Evolutionary conservation across 1,140 invertebrate genomes (phyloP).

Genomic region (Apocrypta bakeri): DNA sequence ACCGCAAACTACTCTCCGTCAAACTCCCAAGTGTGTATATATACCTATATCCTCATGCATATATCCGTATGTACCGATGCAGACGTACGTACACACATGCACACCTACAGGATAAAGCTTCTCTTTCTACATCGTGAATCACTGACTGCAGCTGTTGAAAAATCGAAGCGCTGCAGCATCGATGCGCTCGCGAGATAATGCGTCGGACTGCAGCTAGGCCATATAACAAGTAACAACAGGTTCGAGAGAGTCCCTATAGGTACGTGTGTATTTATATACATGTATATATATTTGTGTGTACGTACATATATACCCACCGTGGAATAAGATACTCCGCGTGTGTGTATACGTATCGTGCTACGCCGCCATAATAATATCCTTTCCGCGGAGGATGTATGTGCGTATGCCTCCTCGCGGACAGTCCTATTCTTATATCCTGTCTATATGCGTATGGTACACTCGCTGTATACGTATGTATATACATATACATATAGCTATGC

Average conservation of each 20-base stretch:
- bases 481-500: too few species aligned
- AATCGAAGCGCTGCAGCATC: conserved; percentile 7
- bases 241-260: background rate
- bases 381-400: background rate
- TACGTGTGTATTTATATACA: too few species aligned
- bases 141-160: conserved; percentile 24
- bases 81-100: background rate
- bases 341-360: background rate
- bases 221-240: conserved; percentile 32
- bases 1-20: background rate
- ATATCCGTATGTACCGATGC: too few species aligned
- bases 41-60: too few species aligned
- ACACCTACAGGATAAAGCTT: background rate
- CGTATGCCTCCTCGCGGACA: background rate
- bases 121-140: conserved; percentile 20
- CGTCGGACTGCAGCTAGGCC: conserved; percentile 7
- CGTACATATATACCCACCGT: background rate
- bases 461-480: background rate
- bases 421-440: background rate
- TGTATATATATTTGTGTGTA: too few species aligned
- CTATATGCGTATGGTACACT: background rate
- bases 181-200: conserved; percentile 43
- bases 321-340: background rate
- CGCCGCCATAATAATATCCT: background rate
- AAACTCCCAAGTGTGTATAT: background rate